Conservation (phyloP, 2,797 vertebrate genomes). For the Myotis planiceps region DNA sequence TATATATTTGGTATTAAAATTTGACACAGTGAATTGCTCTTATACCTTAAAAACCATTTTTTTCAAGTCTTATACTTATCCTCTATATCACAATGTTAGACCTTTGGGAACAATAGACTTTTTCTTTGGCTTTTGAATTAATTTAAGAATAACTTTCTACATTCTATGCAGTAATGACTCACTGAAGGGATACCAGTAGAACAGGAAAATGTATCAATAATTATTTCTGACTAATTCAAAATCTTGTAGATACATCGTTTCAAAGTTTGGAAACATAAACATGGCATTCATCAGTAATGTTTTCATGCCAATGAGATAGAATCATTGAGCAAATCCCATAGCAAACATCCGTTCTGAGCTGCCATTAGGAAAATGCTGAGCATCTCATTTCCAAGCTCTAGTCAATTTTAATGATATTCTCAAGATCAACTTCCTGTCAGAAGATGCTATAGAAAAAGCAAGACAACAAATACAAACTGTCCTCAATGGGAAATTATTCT, state of each 20-base stretch:
- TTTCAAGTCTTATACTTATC: constrained; percentile 46
- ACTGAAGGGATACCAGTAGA: neutral
- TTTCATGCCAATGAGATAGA: constrained; percentile 41
- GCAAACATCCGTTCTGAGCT: constrained; percentile 45
- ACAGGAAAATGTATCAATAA: constrained; percentile 36
- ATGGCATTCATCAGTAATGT: constrained; percentile 47
- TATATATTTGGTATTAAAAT: constrained; percentile 18
- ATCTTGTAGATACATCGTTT: constrained; percentile 27
- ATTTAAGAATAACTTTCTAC: constrained; percentile 39
- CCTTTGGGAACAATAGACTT: constrained; percentile 45
- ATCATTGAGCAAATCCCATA: constrained; percentile 16
- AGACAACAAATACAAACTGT: constrained; percentile 6
- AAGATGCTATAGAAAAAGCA: neutral
- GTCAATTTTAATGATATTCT: constrained; percentile 55
- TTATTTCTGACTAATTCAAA: constrained; percentile 69
- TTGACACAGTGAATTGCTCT: neutral
- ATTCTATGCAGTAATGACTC: constrained; percentile 66
- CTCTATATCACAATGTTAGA: constrained; percentile 32
- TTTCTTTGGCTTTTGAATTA: constrained; percentile 64
- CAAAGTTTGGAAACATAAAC: constrained; percentile 44
- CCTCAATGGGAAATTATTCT: constrained; percentile 52
- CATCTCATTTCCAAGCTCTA: neutral
- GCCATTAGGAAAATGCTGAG: constrained; percentile 37
- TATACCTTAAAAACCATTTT: neutral
- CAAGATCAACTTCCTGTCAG: constrained; percentile 51